phyloP scores from a whole-genome alignment of 1,140 invertebrate species.

The Batillaria attramentaria region DNA sequence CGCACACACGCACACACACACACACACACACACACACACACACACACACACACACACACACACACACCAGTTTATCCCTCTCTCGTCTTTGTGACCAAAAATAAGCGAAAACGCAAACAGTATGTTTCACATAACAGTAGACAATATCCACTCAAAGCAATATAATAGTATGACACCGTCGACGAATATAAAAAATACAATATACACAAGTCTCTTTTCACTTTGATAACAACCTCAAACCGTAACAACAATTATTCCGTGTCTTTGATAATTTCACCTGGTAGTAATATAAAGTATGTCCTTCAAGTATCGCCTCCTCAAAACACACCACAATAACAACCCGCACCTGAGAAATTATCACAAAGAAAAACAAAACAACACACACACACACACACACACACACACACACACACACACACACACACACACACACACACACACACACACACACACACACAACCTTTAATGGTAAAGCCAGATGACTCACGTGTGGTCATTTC shows the following conservation, averaged over 20 bases:
- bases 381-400: background rate
- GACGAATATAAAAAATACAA: no score
- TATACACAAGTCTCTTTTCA: background rate
- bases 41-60: conserved; percentile 19
- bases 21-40: background rate
- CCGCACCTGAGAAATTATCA: no score
- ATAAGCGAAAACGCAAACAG: background rate
- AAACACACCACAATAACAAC: no score
- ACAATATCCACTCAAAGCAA: no score
- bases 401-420: background rate
- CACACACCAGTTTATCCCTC: no score
- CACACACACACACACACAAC: conserved; percentile 25
- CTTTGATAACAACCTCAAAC: background rate
- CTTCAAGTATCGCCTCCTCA: no score
- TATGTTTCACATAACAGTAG: background rate
- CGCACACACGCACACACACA: conserved; percentile 1
- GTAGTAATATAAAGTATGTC: no score
- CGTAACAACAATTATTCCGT: no score
- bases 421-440: conserved; percentile 5
- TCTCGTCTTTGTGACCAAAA: no score
- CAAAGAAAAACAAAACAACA: background rate
- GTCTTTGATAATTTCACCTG: no score
- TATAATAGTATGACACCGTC: no score
- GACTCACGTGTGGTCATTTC: background rate
- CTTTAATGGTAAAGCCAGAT: background rate